Evolutionary conservation across 1,140 invertebrate genomes (phyloP).

Genomic region (Spodoptera litura): DNA sequence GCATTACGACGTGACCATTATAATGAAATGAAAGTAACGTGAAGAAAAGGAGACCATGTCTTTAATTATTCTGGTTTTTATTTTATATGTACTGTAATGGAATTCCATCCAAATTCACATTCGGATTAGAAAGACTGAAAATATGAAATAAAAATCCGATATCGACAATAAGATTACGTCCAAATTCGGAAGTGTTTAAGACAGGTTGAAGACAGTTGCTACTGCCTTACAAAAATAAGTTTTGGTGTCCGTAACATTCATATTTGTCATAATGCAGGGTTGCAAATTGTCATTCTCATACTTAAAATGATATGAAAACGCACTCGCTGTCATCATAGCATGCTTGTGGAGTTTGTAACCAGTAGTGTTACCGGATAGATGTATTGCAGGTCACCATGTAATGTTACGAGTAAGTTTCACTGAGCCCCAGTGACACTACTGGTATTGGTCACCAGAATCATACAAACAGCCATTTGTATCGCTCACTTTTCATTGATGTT

Average conservation of each 20-base stretch:
- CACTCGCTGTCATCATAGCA: no score
- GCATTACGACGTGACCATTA: background rate
- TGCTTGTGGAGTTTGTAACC: no score
- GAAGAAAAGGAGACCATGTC: background rate
- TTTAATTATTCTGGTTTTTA: constrained; percentile 11
- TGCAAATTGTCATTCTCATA: no score
- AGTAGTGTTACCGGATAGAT: no score
- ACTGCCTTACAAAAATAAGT: background rate
- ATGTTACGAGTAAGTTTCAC: no score
- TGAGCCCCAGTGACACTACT: no score
- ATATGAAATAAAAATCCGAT: constrained; percentile 57
- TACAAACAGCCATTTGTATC: no score
- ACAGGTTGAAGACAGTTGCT: background rate
- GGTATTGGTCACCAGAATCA: no score
- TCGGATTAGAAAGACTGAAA: constrained; percentile 67
- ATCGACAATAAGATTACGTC: constrained; percentile 76
- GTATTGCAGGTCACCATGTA: no score
- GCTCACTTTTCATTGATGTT: background rate
- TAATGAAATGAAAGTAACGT: background rate
- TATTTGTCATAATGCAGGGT: no score
- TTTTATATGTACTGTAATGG: background rate
- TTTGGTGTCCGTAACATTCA: no score
- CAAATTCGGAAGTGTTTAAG: constrained; percentile 43
- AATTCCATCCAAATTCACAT: constrained; percentile 55
- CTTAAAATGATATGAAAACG: no score